Conservation (phyloP, 2,797 vertebrate species). For the Lateolabrax maculatus region DNA sequence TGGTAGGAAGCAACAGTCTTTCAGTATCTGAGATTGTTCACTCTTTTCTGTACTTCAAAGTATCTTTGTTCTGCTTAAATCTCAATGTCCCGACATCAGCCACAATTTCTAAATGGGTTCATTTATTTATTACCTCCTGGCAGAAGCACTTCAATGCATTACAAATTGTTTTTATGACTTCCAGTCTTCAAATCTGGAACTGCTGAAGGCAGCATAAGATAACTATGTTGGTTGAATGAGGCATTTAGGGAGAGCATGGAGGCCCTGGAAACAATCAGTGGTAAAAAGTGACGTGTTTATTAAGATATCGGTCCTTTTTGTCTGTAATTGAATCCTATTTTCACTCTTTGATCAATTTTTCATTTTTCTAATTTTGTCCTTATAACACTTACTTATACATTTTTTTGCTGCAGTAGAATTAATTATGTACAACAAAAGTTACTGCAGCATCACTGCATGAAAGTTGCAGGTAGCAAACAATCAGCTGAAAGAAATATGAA, state of each 20-base stretch:
- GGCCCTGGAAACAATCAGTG: slow-evolving; percentile 13
- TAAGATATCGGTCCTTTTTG: background rate
- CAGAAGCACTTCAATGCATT: background rate
- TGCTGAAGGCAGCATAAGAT: background rate
- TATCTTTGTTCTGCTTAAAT: background rate
- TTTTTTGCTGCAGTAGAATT: background rate
- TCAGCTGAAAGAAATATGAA: slow-evolving; percentile 35
- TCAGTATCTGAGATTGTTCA: background rate
- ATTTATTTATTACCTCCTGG: slow-evolving; percentile 1
- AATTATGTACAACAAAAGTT: background rate
- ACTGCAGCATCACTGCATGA: slow-evolving; percentile 4
- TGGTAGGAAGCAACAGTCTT: background rate
- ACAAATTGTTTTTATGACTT: slow-evolving; percentile 22
- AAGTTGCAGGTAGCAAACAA: slow-evolving; percentile 21
- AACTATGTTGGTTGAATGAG: background rate
- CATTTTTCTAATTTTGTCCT: background rate
- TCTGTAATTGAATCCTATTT: background rate
- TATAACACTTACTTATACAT: too few relatives aligned
- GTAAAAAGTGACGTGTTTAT: background rate
- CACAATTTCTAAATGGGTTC: background rate
- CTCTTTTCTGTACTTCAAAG: slow-evolving; percentile 9
- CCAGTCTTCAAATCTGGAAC: slow-evolving; percentile 7
- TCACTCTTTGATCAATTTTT: background rate
- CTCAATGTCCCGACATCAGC: background rate
- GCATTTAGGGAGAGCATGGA: background rate